phyloP scores from a whole-genome alignment of 2,797 vertebrate species.

The Tapirus indicus region DNA sequence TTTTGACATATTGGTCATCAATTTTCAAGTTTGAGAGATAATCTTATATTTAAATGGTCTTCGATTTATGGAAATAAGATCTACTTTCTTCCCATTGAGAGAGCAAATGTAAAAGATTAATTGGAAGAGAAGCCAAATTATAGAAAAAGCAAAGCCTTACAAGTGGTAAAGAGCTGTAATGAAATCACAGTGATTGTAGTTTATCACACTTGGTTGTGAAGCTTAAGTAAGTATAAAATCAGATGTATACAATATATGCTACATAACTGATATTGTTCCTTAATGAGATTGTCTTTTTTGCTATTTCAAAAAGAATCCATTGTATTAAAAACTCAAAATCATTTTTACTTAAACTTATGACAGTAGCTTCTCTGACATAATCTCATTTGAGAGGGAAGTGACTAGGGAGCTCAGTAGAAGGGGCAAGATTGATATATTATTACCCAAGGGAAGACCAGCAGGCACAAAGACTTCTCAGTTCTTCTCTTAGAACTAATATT shows the following conservation, averaged over 20 bases:
- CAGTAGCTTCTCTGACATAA: neutral
- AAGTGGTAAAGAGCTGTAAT: neutral
- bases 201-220: neutral
- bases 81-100: neutral
- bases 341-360: neutral
- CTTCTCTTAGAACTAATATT: conserved; percentile 40
- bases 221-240: neutral
- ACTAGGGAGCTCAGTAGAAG: neutral
- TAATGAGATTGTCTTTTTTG: neutral
- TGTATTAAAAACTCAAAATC: neutral
- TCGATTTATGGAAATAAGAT: neutral
- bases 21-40: neutral
- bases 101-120: neutral
- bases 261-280: neutral
- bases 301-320: neutral
- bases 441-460: neutral
- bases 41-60: neutral
- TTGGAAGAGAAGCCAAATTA: neutral
- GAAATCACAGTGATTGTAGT: neutral
- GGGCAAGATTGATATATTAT: neutral
- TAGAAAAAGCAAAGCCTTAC: neutral
- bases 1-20: neutral
- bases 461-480: neutral
- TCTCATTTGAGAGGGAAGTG: neutral
- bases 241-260: neutral